These are phyloP conservation scores for Noctua comes DNA, from an alignment of 2,888 invertebrate genomes.

Conservation along the genomic window DNA sequence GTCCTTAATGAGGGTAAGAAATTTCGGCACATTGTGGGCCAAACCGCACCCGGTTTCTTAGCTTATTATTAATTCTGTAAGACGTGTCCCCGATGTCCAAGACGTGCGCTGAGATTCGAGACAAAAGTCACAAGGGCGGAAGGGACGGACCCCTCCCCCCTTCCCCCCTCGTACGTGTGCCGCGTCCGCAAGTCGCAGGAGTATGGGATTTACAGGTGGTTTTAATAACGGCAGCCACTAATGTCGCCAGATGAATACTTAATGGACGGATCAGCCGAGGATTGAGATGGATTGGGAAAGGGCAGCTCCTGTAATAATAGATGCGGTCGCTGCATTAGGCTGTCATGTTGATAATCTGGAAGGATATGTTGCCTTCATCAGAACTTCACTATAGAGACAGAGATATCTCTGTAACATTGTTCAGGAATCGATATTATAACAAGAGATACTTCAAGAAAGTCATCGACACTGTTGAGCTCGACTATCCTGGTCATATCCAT, in stretches of 20 bases:
- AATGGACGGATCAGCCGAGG: slow-evolving; percentile 85
- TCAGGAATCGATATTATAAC: slow-evolving; percentile 2
- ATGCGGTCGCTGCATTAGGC: slow-evolving; percentile 68
- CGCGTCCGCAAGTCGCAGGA: slow-evolving; percentile 82
- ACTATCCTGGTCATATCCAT: slow-evolving; percentile 72
- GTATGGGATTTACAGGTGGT: slow-evolving; percentile 89
- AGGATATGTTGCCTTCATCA: slow-evolving; percentile 20
- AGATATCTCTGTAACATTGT: background rate
- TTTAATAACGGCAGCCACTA: slow-evolving; percentile 89
- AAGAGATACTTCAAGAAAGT: slow-evolving; percentile 21
- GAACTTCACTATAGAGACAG: background rate
- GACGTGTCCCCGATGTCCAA: slow-evolving; percentile 91
- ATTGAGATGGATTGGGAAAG: slow-evolving; percentile 77
- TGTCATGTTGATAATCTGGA: slow-evolving; percentile 45
- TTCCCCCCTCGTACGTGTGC: slow-evolving; percentile 79
- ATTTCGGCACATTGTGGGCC: slow-evolving; percentile 89
- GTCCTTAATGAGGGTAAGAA: slow-evolving; percentile 89
- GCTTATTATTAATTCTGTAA: slow-evolving; percentile 91
- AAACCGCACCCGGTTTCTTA: slow-evolving; percentile 89
- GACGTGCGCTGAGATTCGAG: slow-evolving; percentile 90
- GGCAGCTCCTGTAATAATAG: slow-evolving; percentile 77
- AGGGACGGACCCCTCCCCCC: slow-evolving; percentile 77
- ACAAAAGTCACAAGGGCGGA: slow-evolving; percentile 89
- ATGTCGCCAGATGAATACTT: slow-evolving; percentile 90
- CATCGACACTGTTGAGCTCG: slow-evolving; percentile 37